A percentile compares a stretch with the other conserved stretches of the same genome.
Evolutionary conservation across 2,888 invertebrate species (phyloP).

Genomic region (Gymnoscelis rufifasciata): DNA sequence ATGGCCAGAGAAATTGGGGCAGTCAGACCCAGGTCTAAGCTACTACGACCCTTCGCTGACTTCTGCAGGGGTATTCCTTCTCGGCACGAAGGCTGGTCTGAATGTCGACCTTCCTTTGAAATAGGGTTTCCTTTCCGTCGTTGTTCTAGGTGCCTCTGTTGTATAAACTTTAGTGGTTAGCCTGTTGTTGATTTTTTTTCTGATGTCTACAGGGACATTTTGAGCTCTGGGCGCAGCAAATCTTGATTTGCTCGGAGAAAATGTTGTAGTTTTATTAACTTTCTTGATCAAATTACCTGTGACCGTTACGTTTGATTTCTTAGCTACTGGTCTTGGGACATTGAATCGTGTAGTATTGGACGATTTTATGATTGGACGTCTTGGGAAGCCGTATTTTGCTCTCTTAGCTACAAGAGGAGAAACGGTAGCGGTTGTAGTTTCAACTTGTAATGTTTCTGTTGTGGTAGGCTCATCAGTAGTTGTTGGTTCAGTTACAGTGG

Average conservation of each 20-base stretch:
- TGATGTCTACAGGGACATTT: constrained; percentile 66
- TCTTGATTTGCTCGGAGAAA: constrained; percentile 55
- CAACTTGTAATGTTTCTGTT: constrained; percentile 49
- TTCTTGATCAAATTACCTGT: constrained; percentile 47
- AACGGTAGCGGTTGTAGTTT: constrained; percentile 52
- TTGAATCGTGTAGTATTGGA: constrained; percentile 51
- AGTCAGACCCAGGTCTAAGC: constrained; percentile 32
- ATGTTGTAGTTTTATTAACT: constrained; percentile 57
- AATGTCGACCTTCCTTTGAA: constrained; percentile 62
- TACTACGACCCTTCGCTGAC: constrained; percentile 34
- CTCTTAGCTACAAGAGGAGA: constrained; percentile 56
- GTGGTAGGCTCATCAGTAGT: constrained; percentile 37
- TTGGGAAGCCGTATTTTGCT: constrained; percentile 63
- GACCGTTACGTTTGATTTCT: constrained; percentile 51
- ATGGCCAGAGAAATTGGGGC: constrained; percentile 56
- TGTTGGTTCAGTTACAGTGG: constrained; percentile 38
- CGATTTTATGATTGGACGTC: constrained; percentile 56
- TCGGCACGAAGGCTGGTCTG: constrained; percentile 63
- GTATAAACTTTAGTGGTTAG: constrained; percentile 46
- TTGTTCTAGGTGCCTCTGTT: constrained; percentile 58
- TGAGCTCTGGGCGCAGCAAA: constrained; percentile 58
- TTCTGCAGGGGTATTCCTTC: constrained; percentile 51
- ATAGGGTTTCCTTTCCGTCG: constrained; percentile 61
- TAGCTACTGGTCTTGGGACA: constrained; percentile 29
- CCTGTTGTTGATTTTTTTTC: constrained; percentile 50